Evolutionary conservation across 2,797 vertebrate species (phyloP).

Genomic region (Prunella strophiata): DNA sequence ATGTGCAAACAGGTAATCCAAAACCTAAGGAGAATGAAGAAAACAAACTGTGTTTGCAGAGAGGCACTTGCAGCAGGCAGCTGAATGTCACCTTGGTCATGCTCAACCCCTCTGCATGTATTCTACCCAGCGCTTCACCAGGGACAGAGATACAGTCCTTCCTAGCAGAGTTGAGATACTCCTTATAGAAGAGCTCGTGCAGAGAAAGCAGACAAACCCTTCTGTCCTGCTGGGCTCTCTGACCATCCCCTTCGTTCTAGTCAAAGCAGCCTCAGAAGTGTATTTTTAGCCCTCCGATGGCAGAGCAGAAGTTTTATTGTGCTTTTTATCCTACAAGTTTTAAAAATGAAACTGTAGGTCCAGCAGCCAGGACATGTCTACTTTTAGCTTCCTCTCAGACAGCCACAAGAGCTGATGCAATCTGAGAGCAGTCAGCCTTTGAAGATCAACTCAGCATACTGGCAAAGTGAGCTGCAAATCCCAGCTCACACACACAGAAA

Average conservation of each 20-base stretch:
- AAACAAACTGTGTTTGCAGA: background rate
- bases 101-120: rapidly evolving
- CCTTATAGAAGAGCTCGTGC: background rate
- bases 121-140: background rate
- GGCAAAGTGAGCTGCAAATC: background rate
- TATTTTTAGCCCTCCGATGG: background rate
- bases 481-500: background rate
- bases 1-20: conserved; percentile 94
- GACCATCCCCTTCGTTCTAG: background rate
- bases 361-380: background rate
- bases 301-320: background rate
- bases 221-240: background rate
- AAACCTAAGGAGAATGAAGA: conserved; percentile 79
- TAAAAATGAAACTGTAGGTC: background rate
- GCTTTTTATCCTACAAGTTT: background rate
- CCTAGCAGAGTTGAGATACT: background rate
- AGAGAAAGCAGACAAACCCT: background rate
- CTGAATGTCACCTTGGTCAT: background rate
- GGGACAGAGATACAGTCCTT: background rate
- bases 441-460: background rate
- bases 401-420: background rate
- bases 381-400: background rate
- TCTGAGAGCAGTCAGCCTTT: background rate
- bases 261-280: background rate
- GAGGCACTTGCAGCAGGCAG: rapidly evolving